Base-by-base conservation (phyloP, 2,113 vertebrate species). In the Pedionomus torquatus region DNA sequence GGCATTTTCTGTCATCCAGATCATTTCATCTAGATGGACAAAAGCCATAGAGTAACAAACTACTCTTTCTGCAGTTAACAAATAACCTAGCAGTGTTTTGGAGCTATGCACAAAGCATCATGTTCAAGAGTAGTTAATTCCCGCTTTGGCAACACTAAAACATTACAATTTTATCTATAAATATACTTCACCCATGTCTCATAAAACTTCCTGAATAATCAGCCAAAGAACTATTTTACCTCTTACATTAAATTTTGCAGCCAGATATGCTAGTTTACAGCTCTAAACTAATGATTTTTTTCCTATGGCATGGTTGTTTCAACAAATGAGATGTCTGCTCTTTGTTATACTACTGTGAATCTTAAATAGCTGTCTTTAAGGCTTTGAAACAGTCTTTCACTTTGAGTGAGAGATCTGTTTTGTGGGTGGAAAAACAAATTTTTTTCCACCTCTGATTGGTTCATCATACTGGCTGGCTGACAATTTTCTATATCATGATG, bases 401-500 rank as follows among this genome's bases (percentile, higher is more conserved):
- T 75, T 78, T n/a, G 37, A 89, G 20, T 2, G 3, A 79, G 10
- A 0, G 1, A 88, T n/a, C 17, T 87, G 28, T 23, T 68, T 51
- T 51, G 51, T 72, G 20, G 9, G 21, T 43, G 7, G 13, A 70
- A 44, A 83, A 58, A 5, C 17, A 43, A 8, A 1, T 3, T 26
- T 31, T 10, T 58, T 54, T 54, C 43, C 7, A 68, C 30, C 20
- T 70, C 5, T 52, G 18, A 10, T 25, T 87, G 24, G 7, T 52
- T 86, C 46, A 25, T 51, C 9, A 17, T 18, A 25, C 70, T 69
- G 44, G 8, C 9, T 65, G 31, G 3, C 11, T 63, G 72, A 60
- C 16, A 66, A 1, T n/a, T 86, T 13, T 79, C 48, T 64, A 12
- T 25, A 31, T 44, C 1, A 2, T 57, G 63, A 52, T 0, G 0